Percentiles rank a stretch among this genome's conserved stretches.
phyloP scores from a whole-genome alignment of 2,888 invertebrate species.

The Drosophila kuntzei region DNA sequence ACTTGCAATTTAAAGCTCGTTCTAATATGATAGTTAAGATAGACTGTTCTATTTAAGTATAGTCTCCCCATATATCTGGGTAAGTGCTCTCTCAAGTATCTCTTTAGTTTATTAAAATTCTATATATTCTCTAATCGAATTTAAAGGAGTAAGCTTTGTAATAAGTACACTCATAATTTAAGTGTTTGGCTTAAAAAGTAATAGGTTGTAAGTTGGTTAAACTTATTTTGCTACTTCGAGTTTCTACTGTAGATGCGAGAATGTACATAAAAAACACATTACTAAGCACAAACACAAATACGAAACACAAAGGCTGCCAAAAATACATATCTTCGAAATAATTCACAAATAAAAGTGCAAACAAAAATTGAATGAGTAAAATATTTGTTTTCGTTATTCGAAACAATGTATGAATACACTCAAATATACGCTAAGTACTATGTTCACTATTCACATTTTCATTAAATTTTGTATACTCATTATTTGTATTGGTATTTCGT shows the following conservation, averaged over 20 bases:
- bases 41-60: neutral
- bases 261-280: constrained; percentile 27
- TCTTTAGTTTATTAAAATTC: neutral
- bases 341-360: constrained; percentile 5
- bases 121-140: neutral
- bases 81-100: neutral
- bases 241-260: constrained; percentile 13
- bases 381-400: constrained; percentile 9
- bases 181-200: neutral
- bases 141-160: neutral
- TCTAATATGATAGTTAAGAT: neutral
- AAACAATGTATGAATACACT: constrained; percentile 1
- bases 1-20: constrained; percentile 5
- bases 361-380: constrained; percentile 19
- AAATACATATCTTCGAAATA: constrained; percentile 38
- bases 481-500: neutral
- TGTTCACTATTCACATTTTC: neutral
- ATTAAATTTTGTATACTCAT: neutral
- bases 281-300: constrained; percentile 24
- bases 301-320: constrained; percentile 39
- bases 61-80: neutral
- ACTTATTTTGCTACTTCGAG: neutral
- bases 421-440: neutral
- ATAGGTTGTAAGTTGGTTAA: neutral
- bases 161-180: neutral